Percentiles rank a stretch among this genome's conserved stretches.
These are phyloP conservation scores for Theocolax elegans DNA, from an alignment of 1,140 invertebrate species.

Conservation along the genomic window DNA sequence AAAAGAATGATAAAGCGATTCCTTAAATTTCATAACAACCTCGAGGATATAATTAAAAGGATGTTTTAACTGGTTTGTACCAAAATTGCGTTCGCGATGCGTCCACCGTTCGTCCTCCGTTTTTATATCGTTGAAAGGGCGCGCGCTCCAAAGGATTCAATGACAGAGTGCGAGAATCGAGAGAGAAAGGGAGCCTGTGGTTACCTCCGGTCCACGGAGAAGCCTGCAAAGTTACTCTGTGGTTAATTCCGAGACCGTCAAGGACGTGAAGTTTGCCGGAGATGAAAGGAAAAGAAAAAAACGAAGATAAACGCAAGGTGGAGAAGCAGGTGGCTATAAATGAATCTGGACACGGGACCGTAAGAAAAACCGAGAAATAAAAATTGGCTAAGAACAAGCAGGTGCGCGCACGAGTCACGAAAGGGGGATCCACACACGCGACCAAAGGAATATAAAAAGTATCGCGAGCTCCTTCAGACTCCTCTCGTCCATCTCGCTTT, in stretches of 20 bases:
- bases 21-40: no score
- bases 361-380: slow-evolving; percentile 28
- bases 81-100: neutral
- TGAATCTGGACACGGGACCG: slow-evolving; percentile 38
- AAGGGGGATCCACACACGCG: neutral
- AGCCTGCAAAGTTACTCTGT: slow-evolving; percentile 38
- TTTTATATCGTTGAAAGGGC: slow-evolving; percentile 16
- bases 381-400: slow-evolving; percentile 33
- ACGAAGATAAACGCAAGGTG: slow-evolving; percentile 2
- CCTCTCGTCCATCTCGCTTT: neutral
- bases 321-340: slow-evolving; percentile 23
- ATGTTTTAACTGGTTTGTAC: slow-evolving; percentile 23
- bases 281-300: neutral
- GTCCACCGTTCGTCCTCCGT: neutral
- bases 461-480: neutral
- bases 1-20: no score
- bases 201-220: slow-evolving; percentile 11
- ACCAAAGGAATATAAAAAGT: slow-evolving; percentile 27
- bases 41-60: no score
- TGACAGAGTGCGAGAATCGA: slow-evolving; percentile 15
- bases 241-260: slow-evolving; percentile 36
- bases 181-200: neutral
- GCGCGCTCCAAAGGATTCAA: slow-evolving; percentile 32
- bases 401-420: no score
- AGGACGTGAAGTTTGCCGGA: slow-evolving; percentile 36